phyloP scores from a whole-genome alignment of 2,113 vertebrate species.

The Pandion haliaetus region DNA sequence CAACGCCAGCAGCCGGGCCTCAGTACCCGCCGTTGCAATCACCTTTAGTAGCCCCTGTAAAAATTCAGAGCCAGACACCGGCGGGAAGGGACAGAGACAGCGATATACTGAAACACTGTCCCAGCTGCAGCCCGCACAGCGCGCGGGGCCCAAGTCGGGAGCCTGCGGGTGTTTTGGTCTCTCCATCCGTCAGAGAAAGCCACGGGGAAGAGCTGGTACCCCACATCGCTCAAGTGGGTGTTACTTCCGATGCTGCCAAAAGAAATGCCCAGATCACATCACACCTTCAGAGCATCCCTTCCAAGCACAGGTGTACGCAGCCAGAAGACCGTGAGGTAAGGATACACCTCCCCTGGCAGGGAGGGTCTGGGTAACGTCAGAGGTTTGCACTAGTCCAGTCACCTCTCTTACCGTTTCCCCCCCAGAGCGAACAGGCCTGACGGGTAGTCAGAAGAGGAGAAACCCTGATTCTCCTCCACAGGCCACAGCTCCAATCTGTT shows the following conservation, averaged over 20 bases:
- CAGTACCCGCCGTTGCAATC: background rate
- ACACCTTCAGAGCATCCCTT: background rate
- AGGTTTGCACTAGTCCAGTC: background rate
- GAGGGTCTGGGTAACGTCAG: background rate
- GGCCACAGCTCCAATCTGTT: constrained; percentile 49
- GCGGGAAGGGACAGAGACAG: background rate
- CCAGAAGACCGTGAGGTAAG: background rate
- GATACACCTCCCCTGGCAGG: background rate
- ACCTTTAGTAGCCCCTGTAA: background rate
- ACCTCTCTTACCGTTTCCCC: background rate
- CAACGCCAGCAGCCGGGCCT: background rate
- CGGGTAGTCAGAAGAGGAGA: background rate
- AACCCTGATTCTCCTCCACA: constrained; percentile 41
- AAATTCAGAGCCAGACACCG: background rate
- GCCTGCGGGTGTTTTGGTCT: background rate
- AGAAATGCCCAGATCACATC: background rate
- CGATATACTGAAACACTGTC: background rate
- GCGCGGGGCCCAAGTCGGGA: constrained; percentile 31
- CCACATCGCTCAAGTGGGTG: background rate
- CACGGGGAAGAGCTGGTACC: background rate
- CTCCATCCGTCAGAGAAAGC: background rate
- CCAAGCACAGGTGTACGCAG: background rate
- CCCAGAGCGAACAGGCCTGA: constrained; percentile 45
- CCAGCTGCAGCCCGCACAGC: background rate
- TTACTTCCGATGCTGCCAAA: background rate